Base-by-base conservation (phyloP, 2,888 invertebrate genomes). In the Lottia gigantea region DNA sequence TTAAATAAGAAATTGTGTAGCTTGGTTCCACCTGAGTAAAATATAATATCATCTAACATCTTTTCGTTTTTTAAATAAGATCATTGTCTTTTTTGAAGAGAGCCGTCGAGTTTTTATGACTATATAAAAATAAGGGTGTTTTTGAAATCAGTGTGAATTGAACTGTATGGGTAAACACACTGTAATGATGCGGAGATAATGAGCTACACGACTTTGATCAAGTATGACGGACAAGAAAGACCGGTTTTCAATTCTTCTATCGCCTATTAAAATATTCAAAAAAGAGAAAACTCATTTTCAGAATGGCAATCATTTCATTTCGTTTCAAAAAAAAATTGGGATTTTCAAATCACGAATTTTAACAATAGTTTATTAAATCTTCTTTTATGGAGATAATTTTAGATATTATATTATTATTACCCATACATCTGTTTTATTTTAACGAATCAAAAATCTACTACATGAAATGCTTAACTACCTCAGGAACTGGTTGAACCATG, bases 181-280 rank as follows among this genome's bases (percentile, higher is more conserved):
- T 55, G 55, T 55, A 55, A 55, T 55, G 55, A 55, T 55, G 55
- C 55, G 55, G 14, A 55, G 55, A 55, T 23, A 55, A 55, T 55
- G 19, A 55, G 19, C 55, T 55, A 55, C 19, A 55, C 19, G 55
- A 23, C 19, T 55, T 55, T 55, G 55, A 55, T 55, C 19, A 55
- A 55, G 19, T 55, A 55, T 55, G 23, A 55, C 55, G 14, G 11
- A 23, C 19, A 23, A 55, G 23, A 55, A 55, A 23, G 55, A 23
- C 6, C 40, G 23, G 23, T 55, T 23, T 55, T 55, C 55, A 55
- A 23, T 55, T 23, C 55, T 55, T 23, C 23, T 14, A 19, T 55
- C 55, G 55, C 55, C 55, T 55, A 55, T 55, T 55, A 55, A 55
- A 55, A 55, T 23, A 19, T 12, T 19, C 23, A 23, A 55, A 55